These are phyloP conservation scores for Dendrolimus houi DNA, from an alignment of 2,888 invertebrate species.

Conservation along the genomic window DNA sequence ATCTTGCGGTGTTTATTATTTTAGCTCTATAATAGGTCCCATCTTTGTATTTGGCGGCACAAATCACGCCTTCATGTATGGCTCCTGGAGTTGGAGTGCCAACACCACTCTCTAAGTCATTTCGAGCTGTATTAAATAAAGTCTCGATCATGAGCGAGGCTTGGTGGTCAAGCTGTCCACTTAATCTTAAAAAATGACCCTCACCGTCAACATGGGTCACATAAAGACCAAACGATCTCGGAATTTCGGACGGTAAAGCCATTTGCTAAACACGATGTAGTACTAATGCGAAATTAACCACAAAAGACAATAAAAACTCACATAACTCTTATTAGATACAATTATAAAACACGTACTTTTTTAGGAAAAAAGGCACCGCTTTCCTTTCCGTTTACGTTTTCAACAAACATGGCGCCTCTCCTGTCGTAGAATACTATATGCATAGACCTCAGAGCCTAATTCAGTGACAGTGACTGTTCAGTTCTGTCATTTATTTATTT, in stretches of 20 bases:
- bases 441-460: too few species aligned
- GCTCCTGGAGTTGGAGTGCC: slow-evolving; percentile 62
- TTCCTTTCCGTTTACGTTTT: slow-evolving; percentile 66
- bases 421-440: too few species aligned
- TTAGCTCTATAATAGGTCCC: slow-evolving; percentile 80
- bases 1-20: slow-evolving; percentile 62
- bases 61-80: slow-evolving; percentile 73
- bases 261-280: slow-evolving; percentile 21
- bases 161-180: slow-evolving; percentile 81
- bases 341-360: slow-evolving; percentile 31
- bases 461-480: too few species aligned
- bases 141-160: slow-evolving; percentile 75
- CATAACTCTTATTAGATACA: slow-evolving; percentile 36
- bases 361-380: slow-evolving; percentile 45
- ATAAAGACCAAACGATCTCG: slow-evolving; percentile 60
- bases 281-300: slow-evolving; percentile 9
- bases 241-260: slow-evolving; percentile 47
- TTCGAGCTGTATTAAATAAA: slow-evolving; percentile 48
- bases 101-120: slow-evolving; percentile 59
- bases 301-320: slow-evolving; percentile 26
- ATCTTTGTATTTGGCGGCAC: slow-evolving; percentile 82
- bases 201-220: slow-evolving; percentile 83
- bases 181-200: slow-evolving; percentile 82
- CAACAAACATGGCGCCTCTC: slow-evolving; percentile 52
- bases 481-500: too few species aligned